phyloP scores from a whole-genome alignment of 2,113 vertebrate species.

The Guaruba guarouba region DNA sequence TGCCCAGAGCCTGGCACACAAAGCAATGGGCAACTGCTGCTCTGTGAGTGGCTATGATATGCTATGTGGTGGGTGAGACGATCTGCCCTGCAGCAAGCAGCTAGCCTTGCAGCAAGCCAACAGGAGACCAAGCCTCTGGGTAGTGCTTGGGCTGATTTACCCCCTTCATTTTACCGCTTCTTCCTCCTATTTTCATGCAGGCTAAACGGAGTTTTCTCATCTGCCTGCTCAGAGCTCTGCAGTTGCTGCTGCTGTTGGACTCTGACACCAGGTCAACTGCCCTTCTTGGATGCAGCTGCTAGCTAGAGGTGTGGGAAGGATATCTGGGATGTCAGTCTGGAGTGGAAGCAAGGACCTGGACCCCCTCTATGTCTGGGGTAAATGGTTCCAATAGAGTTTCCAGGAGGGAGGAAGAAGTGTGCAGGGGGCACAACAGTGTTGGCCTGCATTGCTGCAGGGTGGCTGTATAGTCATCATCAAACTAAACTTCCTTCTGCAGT shows the following conservation, averaged over 20 bases:
- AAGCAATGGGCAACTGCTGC: accelerated
- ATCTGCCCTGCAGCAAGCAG: background rate
- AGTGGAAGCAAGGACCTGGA: background rate
- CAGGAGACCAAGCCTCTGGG: background rate
- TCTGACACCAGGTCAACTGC: background rate
- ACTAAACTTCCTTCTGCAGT: background rate
- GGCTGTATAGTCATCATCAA: background rate
- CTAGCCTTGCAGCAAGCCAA: background rate
- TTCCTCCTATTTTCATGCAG: background rate
- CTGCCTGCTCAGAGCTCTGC: background rate
- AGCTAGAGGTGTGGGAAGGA: background rate
- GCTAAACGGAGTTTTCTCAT: background rate
- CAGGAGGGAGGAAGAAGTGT: background rate
- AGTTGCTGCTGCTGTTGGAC: background rate
- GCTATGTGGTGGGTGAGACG: background rate
- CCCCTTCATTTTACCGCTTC: background rate
- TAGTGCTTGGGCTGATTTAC: background rate
- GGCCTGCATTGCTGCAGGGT: background rate
- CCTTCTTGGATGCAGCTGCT: background rate
- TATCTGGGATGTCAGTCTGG: background rate
- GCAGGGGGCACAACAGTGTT: background rate
- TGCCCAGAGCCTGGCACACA: accelerated
- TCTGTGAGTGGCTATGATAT: background rate
- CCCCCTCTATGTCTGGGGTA: background rate
- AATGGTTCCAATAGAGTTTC: background rate